These are phyloP conservation scores for Odontophorus gujanensis DNA, from an alignment of 2,113 vertebrate species.

Conservation along the genomic window DNA sequence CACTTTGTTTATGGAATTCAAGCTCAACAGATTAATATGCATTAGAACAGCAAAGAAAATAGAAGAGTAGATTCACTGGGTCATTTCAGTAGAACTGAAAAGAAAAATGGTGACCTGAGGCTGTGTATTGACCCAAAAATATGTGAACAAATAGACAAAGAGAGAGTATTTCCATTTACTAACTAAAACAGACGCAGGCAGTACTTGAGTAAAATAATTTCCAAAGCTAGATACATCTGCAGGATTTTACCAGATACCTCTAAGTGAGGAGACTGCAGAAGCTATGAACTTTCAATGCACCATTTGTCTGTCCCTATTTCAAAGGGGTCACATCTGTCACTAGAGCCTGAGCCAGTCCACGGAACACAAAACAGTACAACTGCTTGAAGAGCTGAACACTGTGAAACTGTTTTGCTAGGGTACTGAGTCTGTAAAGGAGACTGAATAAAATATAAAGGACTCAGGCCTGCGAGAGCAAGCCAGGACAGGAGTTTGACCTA, in stretches of 20 bases:
- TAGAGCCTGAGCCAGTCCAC: constrained; percentile 62
- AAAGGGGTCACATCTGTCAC: constrained; percentile 67
- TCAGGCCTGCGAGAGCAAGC: constrained; percentile 51
- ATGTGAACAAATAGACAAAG: constrained; percentile 40
- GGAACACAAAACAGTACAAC: constrained; percentile 72
- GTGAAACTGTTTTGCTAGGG: constrained; percentile 71
- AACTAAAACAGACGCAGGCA: constrained; percentile 39
- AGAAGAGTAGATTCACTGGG: constrained; percentile 25
- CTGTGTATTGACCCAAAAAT: constrained; percentile 69
- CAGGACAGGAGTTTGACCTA: constrained; percentile 45
- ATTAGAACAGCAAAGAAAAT: constrained; percentile 18
- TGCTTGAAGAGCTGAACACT: constrained; percentile 72
- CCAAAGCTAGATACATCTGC: constrained; percentile 1
- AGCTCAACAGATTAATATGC: constrained; percentile 15
- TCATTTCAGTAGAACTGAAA: constrained; percentile 44
- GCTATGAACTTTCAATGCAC: constrained; percentile 53
- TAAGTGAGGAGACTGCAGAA: constrained; percentile 36
- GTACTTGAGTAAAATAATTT: constrained; percentile 34
- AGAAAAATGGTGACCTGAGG: constrained; percentile 59
- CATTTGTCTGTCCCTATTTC: constrained; percentile 26
- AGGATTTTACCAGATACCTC: constrained; percentile 44
- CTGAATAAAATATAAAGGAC: constrained; percentile 61
- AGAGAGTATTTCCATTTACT: constrained; percentile 34
- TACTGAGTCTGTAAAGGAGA: constrained; percentile 58
- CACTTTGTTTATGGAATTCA: constrained; percentile 30